These are phyloP conservation scores for Trichomycterus rosablanca DNA, from an alignment of 2,113 vertebrate species.

Conservation along the genomic window DNA sequence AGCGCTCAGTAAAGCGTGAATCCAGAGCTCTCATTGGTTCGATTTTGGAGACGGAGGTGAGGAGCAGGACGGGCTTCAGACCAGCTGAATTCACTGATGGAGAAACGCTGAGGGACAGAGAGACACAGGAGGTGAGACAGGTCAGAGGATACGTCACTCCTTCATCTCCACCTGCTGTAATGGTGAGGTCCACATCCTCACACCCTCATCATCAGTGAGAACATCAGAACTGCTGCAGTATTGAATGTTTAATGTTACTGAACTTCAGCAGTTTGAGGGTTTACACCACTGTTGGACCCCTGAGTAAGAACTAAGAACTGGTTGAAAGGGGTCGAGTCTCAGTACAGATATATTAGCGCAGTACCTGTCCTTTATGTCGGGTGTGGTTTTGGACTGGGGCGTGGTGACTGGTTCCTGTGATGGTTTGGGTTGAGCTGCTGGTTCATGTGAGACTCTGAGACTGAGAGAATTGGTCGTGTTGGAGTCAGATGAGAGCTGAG, in stretches of 20 bases:
- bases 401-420: constrained; percentile 62
- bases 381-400: not conserved
- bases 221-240: too few relatives aligned
- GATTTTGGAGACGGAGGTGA: constrained; percentile 86
- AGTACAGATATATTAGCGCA: constrained; percentile 4
- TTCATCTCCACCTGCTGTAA: too few relatives aligned
- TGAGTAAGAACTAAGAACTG: too few relatives aligned
- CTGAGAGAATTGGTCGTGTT: constrained; percentile 75
- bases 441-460: constrained; percentile 75
- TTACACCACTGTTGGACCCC: too few relatives aligned
- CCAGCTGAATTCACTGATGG: constrained; percentile 36
- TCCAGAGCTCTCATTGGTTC: constrained; percentile 97
- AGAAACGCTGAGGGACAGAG: constrained; percentile 45
- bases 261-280: too few relatives aligned
- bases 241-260: too few relatives aligned
- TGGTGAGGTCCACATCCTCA: too few relatives aligned
- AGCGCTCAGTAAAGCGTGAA: constrained; percentile 94
- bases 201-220: too few relatives aligned
- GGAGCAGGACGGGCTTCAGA: constrained; percentile 69
- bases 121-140: constrained; percentile 20
- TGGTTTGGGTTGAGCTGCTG: constrained; percentile 68
- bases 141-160: not conserved
- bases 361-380: constrained; percentile 79
- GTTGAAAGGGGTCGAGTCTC: not conserved
- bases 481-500: constrained; percentile 86